A percentile compares a stretch with the other conserved stretches of the same genome.
phyloP scores from a whole-genome alignment of 2,888 invertebrate genomes.

The Ecliptopera silaceata region DNA sequence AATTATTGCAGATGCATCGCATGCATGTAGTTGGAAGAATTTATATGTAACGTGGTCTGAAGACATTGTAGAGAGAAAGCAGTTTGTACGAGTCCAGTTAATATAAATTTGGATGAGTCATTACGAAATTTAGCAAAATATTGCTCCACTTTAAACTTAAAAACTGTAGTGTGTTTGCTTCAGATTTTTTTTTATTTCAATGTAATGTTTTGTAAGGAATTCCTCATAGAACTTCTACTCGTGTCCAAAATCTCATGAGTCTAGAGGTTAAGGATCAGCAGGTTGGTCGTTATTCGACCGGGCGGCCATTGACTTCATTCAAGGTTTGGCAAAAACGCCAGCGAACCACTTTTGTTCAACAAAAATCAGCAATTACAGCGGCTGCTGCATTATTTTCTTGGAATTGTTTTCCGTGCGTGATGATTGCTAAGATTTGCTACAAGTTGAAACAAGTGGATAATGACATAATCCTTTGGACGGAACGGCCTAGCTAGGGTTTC shows the following conservation, averaged over 20 bases:
- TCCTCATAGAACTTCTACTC: not conserved
- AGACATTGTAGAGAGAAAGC: not conserved
- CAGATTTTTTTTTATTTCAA: too few relatives aligned
- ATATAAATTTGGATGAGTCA: not conserved
- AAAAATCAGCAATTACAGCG: constrained; percentile 38
- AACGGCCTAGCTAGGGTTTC: constrained; percentile 52
- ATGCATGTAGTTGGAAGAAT: not conserved
- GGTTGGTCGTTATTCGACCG: constrained; percentile 18
- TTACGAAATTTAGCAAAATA: too few relatives aligned
- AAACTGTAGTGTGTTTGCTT: too few relatives aligned
- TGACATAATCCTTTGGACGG: constrained; percentile 63
- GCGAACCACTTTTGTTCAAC: constrained; percentile 31
- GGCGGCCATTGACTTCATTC: constrained; percentile 35
- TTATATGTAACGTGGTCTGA: not conserved
- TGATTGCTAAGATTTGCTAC: constrained; percentile 51
- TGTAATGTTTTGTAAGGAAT: not conserved
- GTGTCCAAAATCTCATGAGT: not conserved
- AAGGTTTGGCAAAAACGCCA: constrained; percentile 31
- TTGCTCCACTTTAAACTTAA: too few relatives aligned
- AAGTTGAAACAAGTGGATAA: constrained; percentile 64
- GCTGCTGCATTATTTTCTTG: constrained; percentile 43
- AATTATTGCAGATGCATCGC: constrained; percentile 5
- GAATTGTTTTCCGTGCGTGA: constrained; percentile 46
- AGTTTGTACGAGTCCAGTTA: not conserved
- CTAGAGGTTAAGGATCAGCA: constrained; percentile 2